Conservation (phyloP, 2,888 invertebrate genomes). For the Pachydiplax longipennis region DNA sequence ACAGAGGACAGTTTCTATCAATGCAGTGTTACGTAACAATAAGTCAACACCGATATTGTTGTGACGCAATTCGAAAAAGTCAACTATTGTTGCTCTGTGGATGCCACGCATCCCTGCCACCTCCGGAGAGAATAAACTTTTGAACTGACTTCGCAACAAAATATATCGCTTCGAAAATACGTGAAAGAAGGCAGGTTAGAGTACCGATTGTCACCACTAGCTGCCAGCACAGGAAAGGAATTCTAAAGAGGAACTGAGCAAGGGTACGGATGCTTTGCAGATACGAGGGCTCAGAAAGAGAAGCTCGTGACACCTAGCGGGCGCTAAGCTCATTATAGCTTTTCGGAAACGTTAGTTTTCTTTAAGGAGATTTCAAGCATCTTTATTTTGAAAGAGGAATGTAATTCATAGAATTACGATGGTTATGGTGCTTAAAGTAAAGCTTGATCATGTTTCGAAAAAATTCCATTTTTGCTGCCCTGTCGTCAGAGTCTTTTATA, state of each 20-base stretch:
- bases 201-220: conserved; percentile 31
- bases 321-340: neutral
- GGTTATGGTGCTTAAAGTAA: no score
- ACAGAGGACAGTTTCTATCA: no score
- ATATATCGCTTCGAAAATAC: neutral
- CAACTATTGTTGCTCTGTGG: no score
- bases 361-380: neutral
- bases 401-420: no score
- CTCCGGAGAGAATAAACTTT: neutral
- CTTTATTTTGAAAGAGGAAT: neutral
- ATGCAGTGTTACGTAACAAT: no score
- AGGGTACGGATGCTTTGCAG: neutral
- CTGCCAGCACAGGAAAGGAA: conserved; percentile 29
- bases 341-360: neutral
- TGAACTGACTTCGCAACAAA: neutral
- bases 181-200: neutral
- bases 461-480: no score
- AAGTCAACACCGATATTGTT: no score
- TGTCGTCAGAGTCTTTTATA: no score
- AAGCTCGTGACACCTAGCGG: conserved; percentile 37
- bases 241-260: no score
- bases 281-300: neutral
- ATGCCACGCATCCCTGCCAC: no score
- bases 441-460: no score
- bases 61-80: no score